phyloP scores from a whole-genome alignment of 1,140 invertebrate species.

The Paramacrobiotus metropolitanus region DNA sequence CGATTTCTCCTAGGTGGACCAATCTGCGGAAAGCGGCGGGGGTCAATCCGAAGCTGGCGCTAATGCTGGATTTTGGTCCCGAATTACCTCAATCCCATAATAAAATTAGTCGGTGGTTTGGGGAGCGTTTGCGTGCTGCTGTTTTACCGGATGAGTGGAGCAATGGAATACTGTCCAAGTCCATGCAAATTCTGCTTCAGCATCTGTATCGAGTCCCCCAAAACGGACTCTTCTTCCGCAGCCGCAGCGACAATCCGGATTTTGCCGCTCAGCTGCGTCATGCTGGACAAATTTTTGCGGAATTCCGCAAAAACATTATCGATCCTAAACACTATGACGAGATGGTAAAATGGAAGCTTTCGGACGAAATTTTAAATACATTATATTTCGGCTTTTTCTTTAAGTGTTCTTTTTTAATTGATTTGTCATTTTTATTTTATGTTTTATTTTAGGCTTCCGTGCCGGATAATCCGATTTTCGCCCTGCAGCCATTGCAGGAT shows the following conservation, averaged over 20 bases:
- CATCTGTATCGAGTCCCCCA: no score
- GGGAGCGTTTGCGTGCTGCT: background rate
- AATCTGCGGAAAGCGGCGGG: background rate
- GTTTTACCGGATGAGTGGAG: background rate
- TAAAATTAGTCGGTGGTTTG: background rate
- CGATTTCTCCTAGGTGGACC: no score
- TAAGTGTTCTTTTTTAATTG: no score
- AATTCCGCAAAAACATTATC: no score
- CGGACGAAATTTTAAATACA: background rate
- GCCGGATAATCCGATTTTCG: slow-evolving; percentile 16
- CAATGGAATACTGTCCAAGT: background rate
- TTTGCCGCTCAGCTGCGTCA: background rate
- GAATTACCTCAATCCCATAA: background rate
- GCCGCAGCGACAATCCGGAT: background rate
- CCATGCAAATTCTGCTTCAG: no score
- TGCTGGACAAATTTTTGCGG: no score
- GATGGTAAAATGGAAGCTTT: background rate
- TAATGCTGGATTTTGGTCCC: background rate
- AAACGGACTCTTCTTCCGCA: no score
- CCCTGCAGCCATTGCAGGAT: slow-evolving; percentile 73
- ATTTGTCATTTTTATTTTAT: no score
- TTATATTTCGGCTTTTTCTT: no score
- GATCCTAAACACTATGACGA: background rate
- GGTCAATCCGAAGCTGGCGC: background rate
- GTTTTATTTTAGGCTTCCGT: no score